Percentiles rank a stretch among this genome's conserved stretches.
Conservation (phyloP, 2,888 invertebrate species). For the Pomacea canaliculata region DNA sequence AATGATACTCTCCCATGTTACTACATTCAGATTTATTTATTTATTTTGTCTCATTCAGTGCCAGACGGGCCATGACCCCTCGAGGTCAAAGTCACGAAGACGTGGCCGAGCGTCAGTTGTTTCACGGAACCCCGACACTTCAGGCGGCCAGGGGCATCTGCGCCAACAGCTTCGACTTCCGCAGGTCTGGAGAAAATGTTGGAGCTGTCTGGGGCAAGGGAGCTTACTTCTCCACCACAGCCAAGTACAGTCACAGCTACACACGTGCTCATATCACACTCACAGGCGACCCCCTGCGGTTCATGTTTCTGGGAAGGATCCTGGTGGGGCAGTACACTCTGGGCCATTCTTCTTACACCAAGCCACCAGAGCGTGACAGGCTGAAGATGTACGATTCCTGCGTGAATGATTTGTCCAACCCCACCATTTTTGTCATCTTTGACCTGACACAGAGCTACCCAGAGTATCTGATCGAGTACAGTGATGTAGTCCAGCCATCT, state of each 20-base stretch:
- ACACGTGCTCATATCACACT: slow-evolving; percentile 20
- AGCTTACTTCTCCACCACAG: slow-evolving; percentile 55
- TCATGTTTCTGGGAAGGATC: slow-evolving; percentile 16
- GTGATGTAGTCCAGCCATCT: no score
- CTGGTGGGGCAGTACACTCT: slow-evolving; percentile 11
- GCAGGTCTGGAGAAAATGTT: slow-evolving; percentile 44
- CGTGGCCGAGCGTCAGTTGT: slow-evolving; percentile 52
- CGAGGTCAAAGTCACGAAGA: slow-evolving; percentile 9
- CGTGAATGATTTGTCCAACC: slow-evolving; percentile 7
- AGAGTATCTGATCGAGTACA: slow-evolving; percentile 13
- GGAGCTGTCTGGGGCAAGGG: slow-evolving; percentile 52
- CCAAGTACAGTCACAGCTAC: slow-evolving; percentile 58
- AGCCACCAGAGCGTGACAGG: slow-evolving; percentile 8
- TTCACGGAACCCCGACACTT: slow-evolving; percentile 42
- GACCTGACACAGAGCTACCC: slow-evolving; percentile 19
- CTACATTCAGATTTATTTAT: no score
- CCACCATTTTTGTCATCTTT: slow-evolving; percentile 18
- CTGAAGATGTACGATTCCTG: slow-evolving; percentile 15
- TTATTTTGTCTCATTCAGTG: neutral
- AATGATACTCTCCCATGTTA: no score
- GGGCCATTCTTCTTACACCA: slow-evolving; percentile 3
- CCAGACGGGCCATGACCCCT: slow-evolving; percentile 11
- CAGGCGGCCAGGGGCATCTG: slow-evolving; percentile 47
- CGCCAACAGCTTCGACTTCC: slow-evolving; percentile 50
- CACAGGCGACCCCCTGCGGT: neutral